Evolutionary conservation across 2,797 vertebrate genomes (phyloP).

Genomic region (Corythornis leucogaster): DNA sequence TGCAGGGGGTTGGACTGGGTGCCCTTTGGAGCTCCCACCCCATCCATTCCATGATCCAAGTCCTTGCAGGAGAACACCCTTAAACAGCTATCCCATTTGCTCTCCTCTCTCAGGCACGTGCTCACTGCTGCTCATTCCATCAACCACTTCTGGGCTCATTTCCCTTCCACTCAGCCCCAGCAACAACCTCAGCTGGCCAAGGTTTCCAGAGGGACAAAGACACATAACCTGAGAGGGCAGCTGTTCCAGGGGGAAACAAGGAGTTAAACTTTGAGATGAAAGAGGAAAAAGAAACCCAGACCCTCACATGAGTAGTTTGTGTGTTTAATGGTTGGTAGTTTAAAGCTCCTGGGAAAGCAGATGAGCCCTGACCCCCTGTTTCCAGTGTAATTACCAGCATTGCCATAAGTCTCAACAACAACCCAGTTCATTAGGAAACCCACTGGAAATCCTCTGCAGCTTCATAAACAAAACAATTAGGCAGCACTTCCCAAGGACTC

Average conservation of each 20-base stretch:
- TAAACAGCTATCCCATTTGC: neutral
- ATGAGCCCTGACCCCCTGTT: conserved; percentile 45
- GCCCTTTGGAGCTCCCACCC: no score
- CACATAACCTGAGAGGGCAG: neutral
- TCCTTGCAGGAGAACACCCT: neutral
- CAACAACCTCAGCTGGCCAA: neutral
- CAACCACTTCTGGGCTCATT: neutral
- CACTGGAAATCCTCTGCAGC: conserved; percentile 49
- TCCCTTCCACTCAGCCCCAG: neutral
- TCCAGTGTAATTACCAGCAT: conserved; percentile 48
- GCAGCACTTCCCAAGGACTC: neutral
- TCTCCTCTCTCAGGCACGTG: rapidly evolving
- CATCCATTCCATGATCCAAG: no score
- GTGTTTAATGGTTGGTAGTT: neutral
- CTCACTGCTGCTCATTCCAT: neutral
- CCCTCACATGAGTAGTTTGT: neutral
- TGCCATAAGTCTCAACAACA: conserved; percentile 18
- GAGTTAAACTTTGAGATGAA: neutral
- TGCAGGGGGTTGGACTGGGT: no score
- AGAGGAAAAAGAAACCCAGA: neutral
- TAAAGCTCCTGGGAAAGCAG: neutral
- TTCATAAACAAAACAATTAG: conserved; percentile 71
- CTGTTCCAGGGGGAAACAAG: neutral
- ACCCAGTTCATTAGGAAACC: conserved; percentile 75
- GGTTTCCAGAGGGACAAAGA: neutral